Conservation (phyloP, 2,888 invertebrate species). For the Tromatobia lineatoria region DNA sequence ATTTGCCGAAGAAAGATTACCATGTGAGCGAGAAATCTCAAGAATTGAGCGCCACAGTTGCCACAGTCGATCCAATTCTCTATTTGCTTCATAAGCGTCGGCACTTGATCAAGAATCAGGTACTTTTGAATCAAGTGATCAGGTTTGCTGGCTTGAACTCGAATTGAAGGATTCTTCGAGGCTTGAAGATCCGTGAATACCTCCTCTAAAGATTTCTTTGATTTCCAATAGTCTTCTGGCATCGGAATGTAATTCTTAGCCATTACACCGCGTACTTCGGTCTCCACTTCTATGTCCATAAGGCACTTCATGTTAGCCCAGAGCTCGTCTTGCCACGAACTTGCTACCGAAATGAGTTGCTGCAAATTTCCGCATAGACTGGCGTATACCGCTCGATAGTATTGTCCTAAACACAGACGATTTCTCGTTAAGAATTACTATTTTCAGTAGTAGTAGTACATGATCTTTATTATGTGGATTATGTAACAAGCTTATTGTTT, state of each 20-base stretch:
- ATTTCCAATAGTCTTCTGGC: slow-evolving; percentile 90
- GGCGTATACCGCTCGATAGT: slow-evolving; percentile 83
- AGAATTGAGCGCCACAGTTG: slow-evolving; percentile 87
- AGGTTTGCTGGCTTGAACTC: slow-evolving; percentile 88
- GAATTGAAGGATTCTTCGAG: slow-evolving; percentile 87
- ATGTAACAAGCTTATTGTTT: too few species aligned
- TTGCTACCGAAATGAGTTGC: slow-evolving; percentile 91
- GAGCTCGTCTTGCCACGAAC: slow-evolving; percentile 95
- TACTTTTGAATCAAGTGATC: slow-evolving; percentile 94
- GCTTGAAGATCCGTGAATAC: slow-evolving; percentile 90
- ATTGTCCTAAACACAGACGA: slow-evolving; percentile 75
- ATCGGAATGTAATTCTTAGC: slow-evolving; percentile 87
- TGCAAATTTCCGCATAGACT: slow-evolving; percentile 93
- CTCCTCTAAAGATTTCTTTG: slow-evolving; percentile 89
- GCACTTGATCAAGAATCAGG: slow-evolving; percentile 93
- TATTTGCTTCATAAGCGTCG: slow-evolving; percentile 90
- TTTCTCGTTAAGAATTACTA: neutral
- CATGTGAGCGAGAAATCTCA: slow-evolving; percentile 94
- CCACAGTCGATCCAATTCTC: slow-evolving; percentile 88
- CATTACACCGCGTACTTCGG: slow-evolving; percentile 89
- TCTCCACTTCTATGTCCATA: slow-evolving; percentile 94
- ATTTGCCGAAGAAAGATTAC: slow-evolving; percentile 93
- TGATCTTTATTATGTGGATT: too few species aligned
- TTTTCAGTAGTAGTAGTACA: too few species aligned
- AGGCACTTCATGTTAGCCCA: slow-evolving; percentile 95